Base-by-base conservation (phyloP, 2,113 vertebrate genomes). In the Oncorhynchus gorbuscha region DNA sequence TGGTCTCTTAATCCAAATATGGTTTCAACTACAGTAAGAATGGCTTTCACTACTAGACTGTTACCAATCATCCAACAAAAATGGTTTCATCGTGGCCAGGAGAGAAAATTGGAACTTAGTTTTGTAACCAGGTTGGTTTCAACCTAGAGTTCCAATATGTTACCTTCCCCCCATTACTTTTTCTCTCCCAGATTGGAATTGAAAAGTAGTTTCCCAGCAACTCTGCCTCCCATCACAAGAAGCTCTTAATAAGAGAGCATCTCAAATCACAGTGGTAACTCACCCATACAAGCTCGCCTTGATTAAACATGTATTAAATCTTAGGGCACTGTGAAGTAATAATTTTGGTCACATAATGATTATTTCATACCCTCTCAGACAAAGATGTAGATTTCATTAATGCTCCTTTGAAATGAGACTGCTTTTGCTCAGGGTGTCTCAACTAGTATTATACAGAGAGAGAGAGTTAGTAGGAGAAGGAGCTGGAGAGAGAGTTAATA, bases 291-390 rank as follows among this genome's bases (percentile, higher is more conserved):
- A 87, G 87, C 88, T 91, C 81, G 91, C 84, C 89, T 86, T 89
- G 89, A 92, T 93, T 87, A 92, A 92, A 93, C 90, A 93, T 90
- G 80, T 84, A 93, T 92, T 88, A 77, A 90, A 89, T 88, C 85
- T 84, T 85, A 84, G 86, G 90, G 87, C 90, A 86, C 90, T 86
- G 90, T 85, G 84, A 92, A 92, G 88, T 85, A 90, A 92, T 91
- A 87, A 91, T 92, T 92, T 89, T 77, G 91, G 83, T 89, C 88
- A 77, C 80, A 80, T 84, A 81, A 82, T 93, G 86, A 90, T 89
- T 93, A 85, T 92, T 93, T 91, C 79, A 89, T 89, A 79, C 81
- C 76, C 81, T 85, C 83, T 82, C 87, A 90, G 90, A 93, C 88
- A 92, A 90, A 92, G 89, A 45, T 45, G 39, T 45, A 45, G 39